These are phyloP conservation scores for Cabera pusaria DNA, from an alignment of 2,888 invertebrate species.

Conservation along the genomic window DNA sequence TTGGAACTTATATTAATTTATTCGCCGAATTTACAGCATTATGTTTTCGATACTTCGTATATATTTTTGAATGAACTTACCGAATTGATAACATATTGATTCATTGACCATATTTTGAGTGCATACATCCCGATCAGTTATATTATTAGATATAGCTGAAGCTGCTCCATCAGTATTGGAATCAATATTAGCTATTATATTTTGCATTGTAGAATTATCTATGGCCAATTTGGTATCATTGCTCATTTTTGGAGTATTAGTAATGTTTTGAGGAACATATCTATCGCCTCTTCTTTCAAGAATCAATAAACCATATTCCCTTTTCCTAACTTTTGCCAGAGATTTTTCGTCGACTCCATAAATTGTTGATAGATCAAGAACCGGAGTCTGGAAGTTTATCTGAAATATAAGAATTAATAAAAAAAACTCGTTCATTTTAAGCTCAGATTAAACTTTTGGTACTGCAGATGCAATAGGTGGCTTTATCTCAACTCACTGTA, in stretches of 20 bases:
- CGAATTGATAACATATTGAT: constrained; percentile 57
- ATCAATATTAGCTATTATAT: constrained; percentile 14
- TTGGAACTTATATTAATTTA: no score
- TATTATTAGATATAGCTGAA: constrained; percentile 17
- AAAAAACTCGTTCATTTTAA: no score
- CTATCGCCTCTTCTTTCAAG: constrained; percentile 48
- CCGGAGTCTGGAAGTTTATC: constrained; percentile 66
- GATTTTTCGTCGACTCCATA: constrained; percentile 58
- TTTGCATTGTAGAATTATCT: constrained; percentile 17
- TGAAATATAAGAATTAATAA: no score
- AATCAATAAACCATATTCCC: constrained; percentile 52
- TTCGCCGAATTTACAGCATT: no score
- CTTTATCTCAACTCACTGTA: no score
- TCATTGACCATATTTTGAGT: constrained; percentile 48
- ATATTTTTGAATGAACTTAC: no score
- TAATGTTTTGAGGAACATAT: constrained; percentile 43
- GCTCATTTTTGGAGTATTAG: constrained; percentile 13
- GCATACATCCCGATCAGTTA: constrained; percentile 37
- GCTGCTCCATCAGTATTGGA: constrained; percentile 11
- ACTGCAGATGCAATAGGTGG: no score
- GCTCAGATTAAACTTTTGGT: no score
- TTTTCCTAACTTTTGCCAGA: constrained; percentile 45
- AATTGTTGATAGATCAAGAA: constrained; percentile 61
- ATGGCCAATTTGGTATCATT: constrained; percentile 8
- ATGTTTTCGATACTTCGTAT: no score